phyloP scores from a whole-genome alignment of 2,797 vertebrate species.

The Sternarchorhynchus goeldii region DNA sequence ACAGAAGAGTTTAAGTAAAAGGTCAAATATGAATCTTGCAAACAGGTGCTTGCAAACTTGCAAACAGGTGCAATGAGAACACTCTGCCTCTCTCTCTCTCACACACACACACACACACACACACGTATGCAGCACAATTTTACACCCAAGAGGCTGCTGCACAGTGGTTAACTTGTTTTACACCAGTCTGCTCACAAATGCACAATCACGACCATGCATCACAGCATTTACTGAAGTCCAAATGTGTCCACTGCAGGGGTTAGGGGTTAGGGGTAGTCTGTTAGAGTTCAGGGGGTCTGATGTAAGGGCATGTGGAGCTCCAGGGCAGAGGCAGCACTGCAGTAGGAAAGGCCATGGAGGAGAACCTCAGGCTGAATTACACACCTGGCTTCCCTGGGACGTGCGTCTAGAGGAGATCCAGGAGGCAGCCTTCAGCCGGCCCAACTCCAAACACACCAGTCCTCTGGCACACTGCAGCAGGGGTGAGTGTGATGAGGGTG shows the following conservation, averaged over 20 bases:
- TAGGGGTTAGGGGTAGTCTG: constrained; percentile 6
- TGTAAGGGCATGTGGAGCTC: constrained; percentile 34
- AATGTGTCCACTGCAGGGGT: neutral
- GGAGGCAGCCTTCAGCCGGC: constrained; percentile 88
- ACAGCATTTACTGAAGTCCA: constrained; percentile 12
- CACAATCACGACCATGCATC: neutral
- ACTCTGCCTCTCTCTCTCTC: neutral
- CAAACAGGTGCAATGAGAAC: neutral
- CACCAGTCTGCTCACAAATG: no score
- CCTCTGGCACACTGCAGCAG: constrained; percentile 87
- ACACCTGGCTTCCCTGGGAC: constrained; percentile 85
- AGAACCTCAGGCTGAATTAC: constrained; percentile 48
- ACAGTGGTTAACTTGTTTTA: no score
- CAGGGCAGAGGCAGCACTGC: neutral
- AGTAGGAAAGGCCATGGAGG: neutral
- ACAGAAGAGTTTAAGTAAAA: neutral
- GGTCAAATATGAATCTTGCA: neutral
- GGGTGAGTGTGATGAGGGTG: constrained; percentile 39
- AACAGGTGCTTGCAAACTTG: neutral
- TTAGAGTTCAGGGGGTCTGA: constrained; percentile 21
- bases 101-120: constrained; percentile 10
- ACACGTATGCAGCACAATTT: neutral
- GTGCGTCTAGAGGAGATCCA: constrained; percentile 83
- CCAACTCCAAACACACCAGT: constrained; percentile 87
- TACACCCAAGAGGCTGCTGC: neutral